Base-by-base conservation (phyloP, 2,797 vertebrate genomes). In the Setipinna tenuifilis region DNA sequence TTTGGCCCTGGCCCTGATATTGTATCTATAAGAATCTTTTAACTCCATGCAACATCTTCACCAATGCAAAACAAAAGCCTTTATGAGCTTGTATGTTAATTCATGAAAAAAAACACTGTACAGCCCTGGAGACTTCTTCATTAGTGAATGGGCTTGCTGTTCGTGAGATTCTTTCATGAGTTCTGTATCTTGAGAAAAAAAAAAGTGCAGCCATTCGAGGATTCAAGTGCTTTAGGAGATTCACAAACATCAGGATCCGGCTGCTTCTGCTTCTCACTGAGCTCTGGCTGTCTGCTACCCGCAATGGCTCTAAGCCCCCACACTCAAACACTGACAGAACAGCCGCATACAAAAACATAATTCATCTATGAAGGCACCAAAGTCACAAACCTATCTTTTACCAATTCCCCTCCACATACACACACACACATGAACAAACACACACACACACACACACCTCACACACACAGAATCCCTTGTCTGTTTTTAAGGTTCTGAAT, bases 181-280 rank as follows among this genome's bases (percentile, higher is more conserved):
- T 82, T 83, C 50, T 83, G 25, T 28, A 17, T 82, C 83, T 80
- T 88, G 85, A 86, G 31, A n/a, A n/a, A 12, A 19, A 88, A 90
- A 89, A 90, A 89, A 92, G 88, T 89, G 86, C 57, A 84, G 86
- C 92, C 93, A 85, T 92, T n/a, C n/a, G n/a, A 94, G 94, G 93
- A 95, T 95, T 91, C 90, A 92, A 94, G 95, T 91, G 90, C 91
- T 93, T 92, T 91, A 91, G 91, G 92, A 95, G 93, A 95, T 95
- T 92, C 93, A 94, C 91, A 90, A 92, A 93, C n/a, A n/a, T n/a
- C 91, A 91, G 91, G 90, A 89, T 90, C 88, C 82, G 87, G 87
- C 89, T 93, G 90, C 91, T 84, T 90, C 89, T 88, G 93, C 91
- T 91, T 92, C 89, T 90, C 89, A 91, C 89, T 93, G 90, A 89